Evolutionary conservation across 30 jellyfish, hydroid and myxozoan species (phyloP).

Genomic region (Aurelia sp.): DNA sequence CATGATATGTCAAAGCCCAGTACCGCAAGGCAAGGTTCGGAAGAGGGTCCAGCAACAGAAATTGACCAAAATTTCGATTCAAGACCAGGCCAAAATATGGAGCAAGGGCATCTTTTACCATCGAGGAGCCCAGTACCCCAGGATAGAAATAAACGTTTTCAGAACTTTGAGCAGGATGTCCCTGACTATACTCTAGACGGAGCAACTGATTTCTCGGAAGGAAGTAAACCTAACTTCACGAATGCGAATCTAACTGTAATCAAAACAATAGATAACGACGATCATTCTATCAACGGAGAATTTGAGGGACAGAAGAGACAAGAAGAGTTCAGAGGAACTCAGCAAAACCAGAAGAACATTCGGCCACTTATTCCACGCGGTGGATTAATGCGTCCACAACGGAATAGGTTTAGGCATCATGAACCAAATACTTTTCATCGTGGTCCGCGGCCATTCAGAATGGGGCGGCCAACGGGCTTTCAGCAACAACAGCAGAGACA

Average conservation of each 20-base stretch:
- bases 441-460: slow-evolving; percentile 32
- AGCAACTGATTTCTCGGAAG: neutral
- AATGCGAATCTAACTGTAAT: slow-evolving; percentile 1
- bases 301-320: neutral
- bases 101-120: neutral
- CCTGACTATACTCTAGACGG: neutral
- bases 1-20: neutral
- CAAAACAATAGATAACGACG: neutral
- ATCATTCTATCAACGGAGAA: neutral
- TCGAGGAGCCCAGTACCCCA: neutral
- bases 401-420: slow-evolving; percentile 56
- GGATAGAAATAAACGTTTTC: neutral
- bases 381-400: neutral
- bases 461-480: slow-evolving; percentile 37
- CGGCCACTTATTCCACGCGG: slow-evolving; percentile 5
- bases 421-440: slow-evolving; percentile 32
- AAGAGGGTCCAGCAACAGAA: neutral
- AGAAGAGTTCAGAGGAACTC: neutral
- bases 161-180: neutral
- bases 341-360: neutral
- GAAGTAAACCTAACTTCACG: neutral
- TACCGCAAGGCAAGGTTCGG: neutral
- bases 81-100: neutral
- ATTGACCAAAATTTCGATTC: neutral
- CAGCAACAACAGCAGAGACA: slow-evolving; percentile 45